Conservation (phyloP, 2,797 vertebrate genomes). For the Spatula clypeata region DNA sequence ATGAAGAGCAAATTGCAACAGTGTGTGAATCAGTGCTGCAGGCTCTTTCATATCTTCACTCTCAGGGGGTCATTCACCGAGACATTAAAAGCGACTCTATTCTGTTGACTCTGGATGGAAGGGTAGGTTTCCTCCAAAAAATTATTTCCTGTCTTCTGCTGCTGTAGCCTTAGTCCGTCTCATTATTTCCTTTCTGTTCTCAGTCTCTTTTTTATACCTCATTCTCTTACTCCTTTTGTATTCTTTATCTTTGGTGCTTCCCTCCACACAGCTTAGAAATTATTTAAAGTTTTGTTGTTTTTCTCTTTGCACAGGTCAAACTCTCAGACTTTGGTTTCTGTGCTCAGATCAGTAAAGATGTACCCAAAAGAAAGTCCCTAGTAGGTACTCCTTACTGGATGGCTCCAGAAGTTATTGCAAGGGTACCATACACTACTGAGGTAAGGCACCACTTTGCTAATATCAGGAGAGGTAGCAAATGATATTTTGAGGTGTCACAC, state of each 20-base stretch:
- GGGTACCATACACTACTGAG: slow-evolving; percentile 96
- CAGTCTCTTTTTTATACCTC: accelerated
- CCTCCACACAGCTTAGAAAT: background rate
- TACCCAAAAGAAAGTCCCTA: slow-evolving; percentile 96
- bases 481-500: background rate
- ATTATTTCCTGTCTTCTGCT: background rate
- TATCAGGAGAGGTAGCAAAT: background rate
- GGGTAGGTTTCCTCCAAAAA: slow-evolving; percentile 83
- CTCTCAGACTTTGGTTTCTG: slow-evolving; percentile 99
- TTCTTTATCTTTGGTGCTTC: background rate
- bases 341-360: slow-evolving; percentile 98
- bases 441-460: slow-evolving; percentile 71
- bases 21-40: slow-evolving; percentile 97
- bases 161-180: background rate
- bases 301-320: slow-evolving; percentile 89
- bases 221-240: background rate
- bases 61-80: slow-evolving; percentile 97
- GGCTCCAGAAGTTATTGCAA: slow-evolving; percentile 98
- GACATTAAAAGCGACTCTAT: slow-evolving; percentile 99
- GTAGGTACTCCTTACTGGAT: slow-evolving; percentile 99
- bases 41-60: slow-evolving; percentile 95
- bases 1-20: slow-evolving; percentile 98
- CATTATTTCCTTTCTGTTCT: background rate
- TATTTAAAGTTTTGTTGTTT: background rate
- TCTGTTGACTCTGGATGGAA: slow-evolving; percentile 94